Conservation (phyloP, 2,113 vertebrate genomes). For the Indicator maculatus region DNA sequence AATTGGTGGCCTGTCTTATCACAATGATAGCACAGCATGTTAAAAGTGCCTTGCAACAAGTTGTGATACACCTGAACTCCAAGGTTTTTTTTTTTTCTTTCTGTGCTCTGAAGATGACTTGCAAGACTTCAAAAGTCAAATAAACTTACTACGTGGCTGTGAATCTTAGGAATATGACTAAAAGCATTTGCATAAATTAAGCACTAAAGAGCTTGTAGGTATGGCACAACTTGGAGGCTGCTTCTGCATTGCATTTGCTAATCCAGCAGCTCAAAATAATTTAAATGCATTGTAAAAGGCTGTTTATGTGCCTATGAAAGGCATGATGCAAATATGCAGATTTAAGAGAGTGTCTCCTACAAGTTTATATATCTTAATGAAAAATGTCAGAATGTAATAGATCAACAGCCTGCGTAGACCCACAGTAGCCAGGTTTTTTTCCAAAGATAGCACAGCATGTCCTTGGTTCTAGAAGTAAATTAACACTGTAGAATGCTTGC, state of each 20-base stretch:
- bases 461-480: neutral
- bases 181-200: neutral
- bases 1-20: conserved; percentile 30
- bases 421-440: neutral
- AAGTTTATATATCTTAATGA: conserved; percentile 37
- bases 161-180: neutral
- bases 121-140: neutral
- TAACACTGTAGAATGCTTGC: neutral
- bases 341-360: neutral
- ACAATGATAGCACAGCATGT: neutral
- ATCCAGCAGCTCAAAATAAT: neutral
- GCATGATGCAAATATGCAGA: conserved; percentile 11
- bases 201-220: neutral
- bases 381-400: neutral
- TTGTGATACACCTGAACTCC: neutral
- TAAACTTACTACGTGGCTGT: neutral
- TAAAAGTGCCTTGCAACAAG: neutral
- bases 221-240: neutral
- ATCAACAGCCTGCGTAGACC: neutral
- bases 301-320: conserved; percentile 4
- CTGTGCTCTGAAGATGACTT: neutral
- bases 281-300: neutral
- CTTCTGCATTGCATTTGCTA: neutral
- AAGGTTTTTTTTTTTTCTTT: neutral
- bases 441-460: neutral